phyloP scores from a whole-genome alignment of 1,140 invertebrate species.

The Listronotus bonariensis region DNA sequence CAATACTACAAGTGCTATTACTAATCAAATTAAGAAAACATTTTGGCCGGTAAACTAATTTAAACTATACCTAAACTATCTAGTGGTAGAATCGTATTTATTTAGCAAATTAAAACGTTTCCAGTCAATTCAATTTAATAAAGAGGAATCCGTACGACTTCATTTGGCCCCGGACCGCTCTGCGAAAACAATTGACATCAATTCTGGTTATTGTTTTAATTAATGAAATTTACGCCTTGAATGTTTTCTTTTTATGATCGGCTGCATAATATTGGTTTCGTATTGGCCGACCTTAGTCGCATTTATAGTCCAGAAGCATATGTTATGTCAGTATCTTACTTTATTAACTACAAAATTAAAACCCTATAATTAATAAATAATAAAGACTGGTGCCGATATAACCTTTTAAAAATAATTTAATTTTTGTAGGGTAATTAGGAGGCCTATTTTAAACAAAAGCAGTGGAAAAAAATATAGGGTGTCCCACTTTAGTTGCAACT shows the following conservation, averaged over 20 bases:
- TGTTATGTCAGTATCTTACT: too few species aligned
- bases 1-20: too few species aligned
- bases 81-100: constrained; percentile 21
- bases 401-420: too few species aligned
- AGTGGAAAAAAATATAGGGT: too few species aligned
- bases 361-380: too few species aligned
- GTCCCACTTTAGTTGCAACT: too few species aligned
- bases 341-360: too few species aligned
- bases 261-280: constrained; percentile 19
- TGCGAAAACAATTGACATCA: constrained; percentile 32
- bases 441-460: too few species aligned
- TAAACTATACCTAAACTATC: constrained; percentile 29
- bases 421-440: too few species aligned
- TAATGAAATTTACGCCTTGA: constrained; percentile 35
- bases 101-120: constrained; percentile 34
- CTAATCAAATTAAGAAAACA: constrained; percentile 13
- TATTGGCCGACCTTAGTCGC: background rate
- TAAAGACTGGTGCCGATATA: too few species aligned
- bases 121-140: constrained; percentile 34
- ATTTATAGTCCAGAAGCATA: too few species aligned
- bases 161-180: constrained; percentile 19
- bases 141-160: constrained; percentile 29
- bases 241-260: constrained; percentile 20
- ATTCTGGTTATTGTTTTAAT: constrained; percentile 36
- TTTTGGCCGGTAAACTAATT: constrained; percentile 23